Percentiles rank a stretch among this genome's conserved stretches.
Evolutionary conservation across 2,113 vertebrate genomes (phyloP).

Genomic region (Anolis carolinensis): DNA sequence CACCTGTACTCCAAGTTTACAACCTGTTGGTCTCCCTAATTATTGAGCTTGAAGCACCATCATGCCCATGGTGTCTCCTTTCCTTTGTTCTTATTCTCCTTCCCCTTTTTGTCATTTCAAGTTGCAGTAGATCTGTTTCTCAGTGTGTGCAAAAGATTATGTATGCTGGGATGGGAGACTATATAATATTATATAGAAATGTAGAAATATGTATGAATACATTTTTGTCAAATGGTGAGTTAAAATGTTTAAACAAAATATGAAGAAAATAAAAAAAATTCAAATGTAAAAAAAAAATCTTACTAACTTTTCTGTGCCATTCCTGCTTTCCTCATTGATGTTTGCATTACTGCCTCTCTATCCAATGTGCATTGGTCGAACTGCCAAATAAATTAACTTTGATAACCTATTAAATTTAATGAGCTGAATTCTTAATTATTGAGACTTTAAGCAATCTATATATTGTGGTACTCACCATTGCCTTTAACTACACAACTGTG

Average conservation of each 20-base stretch:
- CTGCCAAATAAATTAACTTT: slow-evolving; percentile 8
- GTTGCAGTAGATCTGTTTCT: background rate
- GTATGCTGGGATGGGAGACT: background rate
- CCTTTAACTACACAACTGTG: slow-evolving; percentile 78
- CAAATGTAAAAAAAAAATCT: background rate
- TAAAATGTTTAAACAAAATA: background rate
- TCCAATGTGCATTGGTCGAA: background rate
- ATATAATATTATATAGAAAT: background rate
- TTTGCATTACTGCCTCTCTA: background rate
- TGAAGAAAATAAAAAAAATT: background rate
- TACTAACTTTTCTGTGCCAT: background rate
- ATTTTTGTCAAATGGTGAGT: background rate
- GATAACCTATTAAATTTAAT: background rate
- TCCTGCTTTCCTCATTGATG: slow-evolving; percentile 1
- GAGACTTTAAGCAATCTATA: slow-evolving; percentile 7
- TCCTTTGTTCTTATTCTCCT: background rate
- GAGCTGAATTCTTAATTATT: slow-evolving; percentile 6
- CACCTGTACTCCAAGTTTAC: background rate
- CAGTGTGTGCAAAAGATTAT: background rate
- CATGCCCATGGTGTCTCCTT: background rate
- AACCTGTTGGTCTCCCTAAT: background rate
- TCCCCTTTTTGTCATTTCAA: background rate
- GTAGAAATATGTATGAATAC: background rate
- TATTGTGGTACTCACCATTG: slow-evolving; percentile 78
- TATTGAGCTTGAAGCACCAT: background rate